Base-by-base conservation (phyloP, 2,797 vertebrate genomes). In the Diglossa cyanea region DNA sequence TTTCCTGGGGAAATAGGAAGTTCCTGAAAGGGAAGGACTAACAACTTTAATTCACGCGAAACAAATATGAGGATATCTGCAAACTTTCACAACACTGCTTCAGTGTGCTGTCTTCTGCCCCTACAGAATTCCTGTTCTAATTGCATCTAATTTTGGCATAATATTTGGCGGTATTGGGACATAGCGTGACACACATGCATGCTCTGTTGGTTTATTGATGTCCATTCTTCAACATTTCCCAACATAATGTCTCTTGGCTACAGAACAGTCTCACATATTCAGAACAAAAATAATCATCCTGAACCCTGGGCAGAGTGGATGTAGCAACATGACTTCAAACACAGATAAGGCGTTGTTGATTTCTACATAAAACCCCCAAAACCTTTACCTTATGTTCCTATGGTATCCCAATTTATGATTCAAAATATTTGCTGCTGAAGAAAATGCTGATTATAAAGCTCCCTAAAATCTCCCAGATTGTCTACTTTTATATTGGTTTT, bases 151-250 rank as follows among this genome's bases (percentile, higher is more conserved):
- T 91, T 88, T 79, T 75, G 51, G 58, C 66, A 88, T 54, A 88
- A 95, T 93, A 60, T 95, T 95, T 94, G 88, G 66, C 1, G 1
- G 66, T 44, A 61, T 94, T 86, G 90, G 76, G 79, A 84, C 60
- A 75, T 77, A 80, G 62, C 28, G 19, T 81, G 95, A 95, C 54
- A 94, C 54, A 60, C 39, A 63, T 51, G 17, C 16, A 25, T 26
- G 26, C 8, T 84, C 39, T 84, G n/a, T 81, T 80, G 42, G 8
- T 33, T 94, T 91, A 57, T 75, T 91, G 77, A 71, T 81, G 82
- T 80, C 85, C 76, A 62, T 67, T 67, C 78, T 74, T 79, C 84
- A 85, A 19, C n/a, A 77, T 89, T 93, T 91, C 50, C 78, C 86
- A 60, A 77, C 48, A 67, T 39, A 77, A 35, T 39, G 11, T 74